phyloP scores from a whole-genome alignment of 30 jellyfish, hydroid and myxozoan genomes.

The Chironex yamaguchii region DNA sequence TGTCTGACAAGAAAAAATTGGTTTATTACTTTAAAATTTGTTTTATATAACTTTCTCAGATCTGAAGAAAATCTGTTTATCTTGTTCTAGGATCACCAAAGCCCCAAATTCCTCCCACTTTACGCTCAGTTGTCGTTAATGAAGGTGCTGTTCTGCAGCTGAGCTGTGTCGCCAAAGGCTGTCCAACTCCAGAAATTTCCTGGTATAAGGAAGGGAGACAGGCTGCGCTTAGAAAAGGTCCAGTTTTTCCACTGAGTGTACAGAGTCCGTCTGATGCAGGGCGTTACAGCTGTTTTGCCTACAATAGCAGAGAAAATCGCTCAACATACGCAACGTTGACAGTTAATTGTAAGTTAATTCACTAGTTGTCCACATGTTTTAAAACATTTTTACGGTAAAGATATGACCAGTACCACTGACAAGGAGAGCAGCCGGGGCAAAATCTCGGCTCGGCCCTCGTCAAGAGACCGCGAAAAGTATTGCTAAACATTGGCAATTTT shows the following conservation, averaged over 20 bases:
- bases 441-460: too few species aligned
- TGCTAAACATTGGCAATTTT: too few species aligned
- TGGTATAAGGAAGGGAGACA: neutral
- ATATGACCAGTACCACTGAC: too few species aligned
- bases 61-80: neutral
- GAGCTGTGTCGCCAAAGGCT: conserved; percentile 4
- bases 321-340: neutral
- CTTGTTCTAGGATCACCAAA: neutral
- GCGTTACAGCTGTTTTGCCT: conserved; percentile 16
- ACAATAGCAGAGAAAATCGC: neutral
- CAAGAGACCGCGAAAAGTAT: too few species aligned
- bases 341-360: conserved; percentile 15
- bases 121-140: neutral
- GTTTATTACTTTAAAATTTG: too few species aligned
- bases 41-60: too few species aligned
- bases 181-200: conserved; percentile 22
- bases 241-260: neutral
- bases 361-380: too few species aligned
- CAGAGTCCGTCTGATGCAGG: conserved; percentile 35
- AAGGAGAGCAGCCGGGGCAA: too few species aligned
- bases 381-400: too few species aligned
- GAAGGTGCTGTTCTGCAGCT: conserved; percentile 1
- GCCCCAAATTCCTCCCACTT: neutral
- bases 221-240: neutral
- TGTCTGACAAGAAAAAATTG: too few species aligned